These are phyloP conservation scores for Xanthia togata DNA, from an alignment of 2,888 invertebrate species.

Conservation along the genomic window DNA sequence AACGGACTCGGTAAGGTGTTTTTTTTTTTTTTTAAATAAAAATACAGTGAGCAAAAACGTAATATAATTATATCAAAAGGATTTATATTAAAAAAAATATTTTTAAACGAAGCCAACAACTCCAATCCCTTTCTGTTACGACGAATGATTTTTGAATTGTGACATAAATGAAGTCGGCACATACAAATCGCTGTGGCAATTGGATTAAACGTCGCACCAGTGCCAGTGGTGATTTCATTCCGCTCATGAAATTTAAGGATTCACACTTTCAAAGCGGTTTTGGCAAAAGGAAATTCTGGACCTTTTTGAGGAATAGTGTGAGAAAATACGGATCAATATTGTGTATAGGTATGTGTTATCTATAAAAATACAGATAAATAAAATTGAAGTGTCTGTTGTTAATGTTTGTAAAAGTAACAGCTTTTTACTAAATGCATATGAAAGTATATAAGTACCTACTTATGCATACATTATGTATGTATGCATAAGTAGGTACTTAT, in stretches of 20 bases:
- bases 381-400: too few species aligned
- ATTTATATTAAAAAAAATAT: not conserved
- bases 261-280: constrained; percentile 7
- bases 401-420: too few species aligned
- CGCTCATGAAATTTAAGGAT: constrained; percentile 26
- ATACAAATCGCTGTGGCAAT: constrained; percentile 46
- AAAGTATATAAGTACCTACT: too few species aligned
- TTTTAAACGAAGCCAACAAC: constrained; percentile 7
- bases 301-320: constrained; percentile 7
- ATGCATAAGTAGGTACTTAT: too few species aligned
- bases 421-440: too few species aligned
- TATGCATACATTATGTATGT: too few species aligned
- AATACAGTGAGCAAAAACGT: too few species aligned
- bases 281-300: not conserved
- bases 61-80: too few species aligned
- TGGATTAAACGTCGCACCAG: constrained; percentile 32
- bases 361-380: too few species aligned
- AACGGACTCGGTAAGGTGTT: too few species aligned
- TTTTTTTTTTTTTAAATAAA: too few species aligned
- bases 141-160: constrained; percentile 35
- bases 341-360: not conserved
- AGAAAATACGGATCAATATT: not conserved
- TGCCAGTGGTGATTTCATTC: constrained; percentile 36
- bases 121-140: constrained; percentile 22
- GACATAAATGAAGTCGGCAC: constrained; percentile 40